These are phyloP conservation scores for Atlantisia rogersi DNA, from an alignment of 2,113 vertebrate genomes.

Conservation along the genomic window DNA sequence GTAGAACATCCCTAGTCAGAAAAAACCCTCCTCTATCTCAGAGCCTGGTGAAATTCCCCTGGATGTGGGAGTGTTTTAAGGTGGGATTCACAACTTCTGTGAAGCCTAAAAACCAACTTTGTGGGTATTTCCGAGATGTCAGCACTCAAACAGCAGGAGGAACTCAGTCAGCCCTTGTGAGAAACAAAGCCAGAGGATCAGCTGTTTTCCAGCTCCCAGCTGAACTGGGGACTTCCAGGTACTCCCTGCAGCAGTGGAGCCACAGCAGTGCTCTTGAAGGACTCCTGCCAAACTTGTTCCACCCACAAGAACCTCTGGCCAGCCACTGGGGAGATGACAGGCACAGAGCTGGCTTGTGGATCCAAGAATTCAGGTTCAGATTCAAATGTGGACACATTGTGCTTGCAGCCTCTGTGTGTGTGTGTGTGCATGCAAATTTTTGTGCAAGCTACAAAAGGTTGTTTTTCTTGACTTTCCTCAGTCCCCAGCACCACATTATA, in stretches of 20 bases:
- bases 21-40: background rate
- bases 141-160: background rate
- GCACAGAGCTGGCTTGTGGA: background rate
- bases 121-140: background rate
- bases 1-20: background rate
- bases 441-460: background rate
- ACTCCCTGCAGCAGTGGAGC: background rate
- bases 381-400: background rate
- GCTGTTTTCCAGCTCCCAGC: background rate
- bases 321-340: background rate
- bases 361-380: background rate
- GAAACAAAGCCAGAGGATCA: background rate
- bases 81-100: background rate
- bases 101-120: background rate
- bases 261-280: background rate
- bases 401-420: background rate
- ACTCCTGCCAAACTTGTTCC: background rate
- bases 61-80: background rate
- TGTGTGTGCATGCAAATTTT: background rate
- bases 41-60: background rate
- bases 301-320: background rate
- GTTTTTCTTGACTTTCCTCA: background rate
- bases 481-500: accelerated
- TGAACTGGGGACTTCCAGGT: background rate
- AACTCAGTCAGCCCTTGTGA: background rate